These are phyloP conservation scores for Agrotis puta DNA, from an alignment of 2,888 invertebrate species.

Conservation along the genomic window DNA sequence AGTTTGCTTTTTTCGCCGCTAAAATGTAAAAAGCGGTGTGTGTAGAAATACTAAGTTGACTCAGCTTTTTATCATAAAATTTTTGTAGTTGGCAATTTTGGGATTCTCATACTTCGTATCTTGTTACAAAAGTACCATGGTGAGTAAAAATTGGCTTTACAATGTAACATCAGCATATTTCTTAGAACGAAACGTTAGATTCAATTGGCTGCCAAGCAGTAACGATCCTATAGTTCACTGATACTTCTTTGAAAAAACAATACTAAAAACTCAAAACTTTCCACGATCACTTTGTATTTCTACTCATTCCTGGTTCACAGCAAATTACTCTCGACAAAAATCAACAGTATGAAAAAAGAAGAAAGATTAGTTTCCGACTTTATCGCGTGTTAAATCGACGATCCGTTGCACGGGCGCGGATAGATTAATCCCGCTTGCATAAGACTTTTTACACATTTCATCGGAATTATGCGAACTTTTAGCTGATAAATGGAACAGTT, in stretches of 20 bases:
- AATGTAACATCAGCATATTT: not conserved
- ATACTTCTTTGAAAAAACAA: not conserved
- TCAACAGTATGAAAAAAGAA: conserved; percentile 64
- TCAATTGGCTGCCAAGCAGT: too few species aligned
- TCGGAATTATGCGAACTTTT: conserved; percentile 65
- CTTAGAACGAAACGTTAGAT: not conserved
- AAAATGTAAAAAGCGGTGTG: conserved; percentile 38
- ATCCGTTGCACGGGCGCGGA: conserved; percentile 78
- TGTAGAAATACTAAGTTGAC: conserved; percentile 30
- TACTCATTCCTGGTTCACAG: conserved; percentile 30
- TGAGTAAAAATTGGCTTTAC: not conserved
- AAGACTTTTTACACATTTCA: conserved; percentile 71
- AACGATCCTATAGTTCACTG: not conserved
- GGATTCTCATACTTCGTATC: not conserved
- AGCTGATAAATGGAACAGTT: conserved; percentile 60
- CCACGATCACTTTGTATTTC: not conserved
- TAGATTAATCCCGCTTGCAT: conserved; percentile 80
- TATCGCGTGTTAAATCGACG: conserved; percentile 81
- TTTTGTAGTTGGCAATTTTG: conserved; percentile 26
- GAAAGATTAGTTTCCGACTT: conserved; percentile 76
- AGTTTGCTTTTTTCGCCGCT: conserved; percentile 40
- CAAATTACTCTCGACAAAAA: conserved; percentile 38
- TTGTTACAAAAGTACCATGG: not conserved
- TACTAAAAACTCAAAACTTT: not conserved
- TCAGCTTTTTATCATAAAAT: conserved; percentile 30